These are phyloP conservation scores for Pseudotriccus pelzelni DNA, from an alignment of 2,797 vertebrate species.

Conservation along the genomic window DNA sequence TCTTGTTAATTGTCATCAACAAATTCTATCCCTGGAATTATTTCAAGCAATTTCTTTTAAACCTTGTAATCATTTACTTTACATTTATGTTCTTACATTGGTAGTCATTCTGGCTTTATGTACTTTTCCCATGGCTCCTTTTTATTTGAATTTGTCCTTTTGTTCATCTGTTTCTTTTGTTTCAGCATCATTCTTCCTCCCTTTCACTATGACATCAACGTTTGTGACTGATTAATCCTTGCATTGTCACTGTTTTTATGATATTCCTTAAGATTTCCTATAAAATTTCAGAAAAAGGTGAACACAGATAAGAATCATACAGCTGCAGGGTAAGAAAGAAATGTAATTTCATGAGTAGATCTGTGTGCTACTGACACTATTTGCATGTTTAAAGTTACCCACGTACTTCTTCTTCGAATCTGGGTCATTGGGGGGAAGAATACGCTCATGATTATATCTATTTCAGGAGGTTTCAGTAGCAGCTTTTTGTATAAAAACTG, in stretches of 20 bases:
- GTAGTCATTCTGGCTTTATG: background rate
- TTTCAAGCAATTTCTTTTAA: constrained; percentile 40
- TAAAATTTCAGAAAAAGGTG: background rate
- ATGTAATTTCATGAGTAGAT: background rate
- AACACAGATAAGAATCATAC: background rate
- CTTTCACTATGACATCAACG: background rate
- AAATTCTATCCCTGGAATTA: background rate
- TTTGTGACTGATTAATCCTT: background rate
- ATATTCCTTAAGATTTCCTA: background rate
- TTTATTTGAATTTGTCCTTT: background rate
- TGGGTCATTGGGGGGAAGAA: background rate
- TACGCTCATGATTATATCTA: background rate
- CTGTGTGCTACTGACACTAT: background rate
- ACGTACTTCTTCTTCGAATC: background rate
- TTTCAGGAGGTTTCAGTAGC: background rate
- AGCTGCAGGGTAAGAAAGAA: background rate
- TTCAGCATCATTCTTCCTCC: background rate
- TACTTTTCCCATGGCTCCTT: background rate
- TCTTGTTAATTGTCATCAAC: background rate
- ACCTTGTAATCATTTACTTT: background rate
- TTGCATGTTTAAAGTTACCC: constrained; percentile 8
- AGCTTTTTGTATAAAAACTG: constrained; percentile 16
- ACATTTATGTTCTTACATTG: background rate
- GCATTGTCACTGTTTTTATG: background rate
- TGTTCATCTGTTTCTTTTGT: background rate